These are phyloP conservation scores for Cryptocephalus moraei DNA, from an alignment of 2,888 invertebrate genomes.

Conservation along the genomic window DNA sequence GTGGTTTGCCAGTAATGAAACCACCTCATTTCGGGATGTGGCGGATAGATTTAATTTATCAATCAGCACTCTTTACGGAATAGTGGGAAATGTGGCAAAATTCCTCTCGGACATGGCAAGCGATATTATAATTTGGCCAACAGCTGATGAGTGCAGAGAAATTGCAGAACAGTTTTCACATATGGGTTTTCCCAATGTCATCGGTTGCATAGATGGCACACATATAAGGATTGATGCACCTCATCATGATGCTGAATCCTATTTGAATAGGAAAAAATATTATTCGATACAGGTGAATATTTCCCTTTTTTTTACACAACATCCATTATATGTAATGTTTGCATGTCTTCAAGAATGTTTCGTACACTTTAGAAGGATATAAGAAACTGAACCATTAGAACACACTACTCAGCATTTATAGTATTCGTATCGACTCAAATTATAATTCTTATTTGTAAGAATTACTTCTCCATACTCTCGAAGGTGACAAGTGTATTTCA, in stretches of 20 bases:
- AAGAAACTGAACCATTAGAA: too few relatives aligned
- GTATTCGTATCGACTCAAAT: too few relatives aligned
- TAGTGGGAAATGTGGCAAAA: not conserved
- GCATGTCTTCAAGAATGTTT: too few relatives aligned
- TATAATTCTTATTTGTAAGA: too few relatives aligned
- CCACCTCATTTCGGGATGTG: not conserved
- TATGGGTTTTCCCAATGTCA: conserved; percentile 8
- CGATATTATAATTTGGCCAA: conserved; percentile 2
- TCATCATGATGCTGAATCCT: conserved; percentile 5
- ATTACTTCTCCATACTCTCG: too few relatives aligned
- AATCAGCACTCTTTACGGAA: not conserved
- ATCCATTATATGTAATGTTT: too few relatives aligned
- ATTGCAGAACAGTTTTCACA: not conserved
- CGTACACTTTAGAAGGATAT: too few relatives aligned
- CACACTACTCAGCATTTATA: too few relatives aligned
- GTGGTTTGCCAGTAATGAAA: not conserved
- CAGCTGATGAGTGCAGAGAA: not conserved
- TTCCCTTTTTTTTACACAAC: too few relatives aligned
- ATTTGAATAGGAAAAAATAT: conserved; percentile 5
- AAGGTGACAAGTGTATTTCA: too few relatives aligned
- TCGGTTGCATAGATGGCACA: conserved; percentile 8
- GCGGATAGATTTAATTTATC: conserved; percentile 1
- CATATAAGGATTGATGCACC: conserved; percentile 9
- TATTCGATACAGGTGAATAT: conserved; percentile 8
- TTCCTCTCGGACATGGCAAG: conserved; percentile 1